Conservation (phyloP, 2,888 invertebrate species). For the Cephus spinipes region DNA sequence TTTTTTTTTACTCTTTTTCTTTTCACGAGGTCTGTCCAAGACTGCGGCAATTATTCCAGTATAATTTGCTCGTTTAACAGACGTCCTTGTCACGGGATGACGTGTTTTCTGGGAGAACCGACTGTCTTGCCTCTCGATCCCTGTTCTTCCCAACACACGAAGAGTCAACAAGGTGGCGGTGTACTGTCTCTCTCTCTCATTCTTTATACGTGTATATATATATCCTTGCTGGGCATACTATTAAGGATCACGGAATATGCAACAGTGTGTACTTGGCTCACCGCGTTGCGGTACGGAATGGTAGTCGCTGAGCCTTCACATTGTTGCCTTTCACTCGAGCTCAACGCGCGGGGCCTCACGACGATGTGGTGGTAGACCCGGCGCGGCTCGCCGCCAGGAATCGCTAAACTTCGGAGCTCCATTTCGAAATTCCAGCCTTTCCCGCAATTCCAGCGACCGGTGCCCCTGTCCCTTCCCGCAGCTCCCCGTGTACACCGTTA, state of each 20-base stretch:
- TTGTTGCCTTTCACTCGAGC: slow-evolving; percentile 61
- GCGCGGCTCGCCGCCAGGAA: neutral
- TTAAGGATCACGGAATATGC: neutral
- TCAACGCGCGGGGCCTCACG: slow-evolving; percentile 13
- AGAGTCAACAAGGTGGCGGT: neutral
- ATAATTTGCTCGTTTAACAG: slow-evolving; percentile 57
- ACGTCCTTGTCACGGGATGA: slow-evolving; percentile 56
- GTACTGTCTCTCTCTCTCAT: neutral
- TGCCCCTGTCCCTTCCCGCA: neutral
- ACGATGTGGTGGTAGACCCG: neutral
- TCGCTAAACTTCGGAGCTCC: neutral
- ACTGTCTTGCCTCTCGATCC: slow-evolving; percentile 15
- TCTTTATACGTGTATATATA: neutral
- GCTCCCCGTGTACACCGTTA: neutral
- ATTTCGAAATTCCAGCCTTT: slow-evolving; percentile 9
- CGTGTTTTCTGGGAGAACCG: slow-evolving; percentile 43
- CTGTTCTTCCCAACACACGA: neutral
- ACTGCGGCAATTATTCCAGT: slow-evolving; percentile 51
- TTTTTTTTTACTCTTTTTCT: slow-evolving; percentile 51
- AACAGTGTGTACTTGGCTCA: neutral
- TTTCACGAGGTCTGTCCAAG: slow-evolving; percentile 23
- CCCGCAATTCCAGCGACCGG: neutral
- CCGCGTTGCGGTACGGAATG: neutral
- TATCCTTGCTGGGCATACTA: neutral
- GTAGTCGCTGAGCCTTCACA: slow-evolving; percentile 54